Evolutionary conservation across 2,797 vertebrate species (phyloP).

Genomic region (Euphonia xanthogaster): DNA sequence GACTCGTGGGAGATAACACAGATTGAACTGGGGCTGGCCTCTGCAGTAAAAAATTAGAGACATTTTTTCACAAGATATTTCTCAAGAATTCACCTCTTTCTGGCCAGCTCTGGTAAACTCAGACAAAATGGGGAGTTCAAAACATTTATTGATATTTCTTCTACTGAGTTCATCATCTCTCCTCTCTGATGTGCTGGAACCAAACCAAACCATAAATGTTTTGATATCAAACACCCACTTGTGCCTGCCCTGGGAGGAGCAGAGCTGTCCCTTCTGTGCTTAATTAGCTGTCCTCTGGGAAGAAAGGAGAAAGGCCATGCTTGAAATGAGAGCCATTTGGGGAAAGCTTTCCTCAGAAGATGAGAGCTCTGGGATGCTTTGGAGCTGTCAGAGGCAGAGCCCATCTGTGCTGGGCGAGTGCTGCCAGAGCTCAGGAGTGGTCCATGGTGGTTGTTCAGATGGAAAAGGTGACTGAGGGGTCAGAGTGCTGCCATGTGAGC

Average conservation of each 20-base stretch:
- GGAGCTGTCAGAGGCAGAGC: neutral
- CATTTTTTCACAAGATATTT: neutral
- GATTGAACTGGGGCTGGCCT: neutral
- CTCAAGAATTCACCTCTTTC: neutral
- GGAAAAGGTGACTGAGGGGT: neutral
- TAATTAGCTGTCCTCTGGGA: neutral
- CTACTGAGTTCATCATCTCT: neutral
- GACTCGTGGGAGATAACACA: neutral
- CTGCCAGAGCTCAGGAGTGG: neutral
- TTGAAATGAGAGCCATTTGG: neutral
- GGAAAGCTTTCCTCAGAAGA: neutral
- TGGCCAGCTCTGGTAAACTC: neutral
- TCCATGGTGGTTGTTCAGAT: neutral
- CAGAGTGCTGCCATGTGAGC: neutral
- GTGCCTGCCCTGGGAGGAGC: neutral
- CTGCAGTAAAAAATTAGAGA: neutral
- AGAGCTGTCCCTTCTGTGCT: neutral
- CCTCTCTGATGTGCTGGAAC: neutral
- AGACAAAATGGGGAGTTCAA: neutral
- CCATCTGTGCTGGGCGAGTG: neutral
- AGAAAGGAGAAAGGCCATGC: neutral
- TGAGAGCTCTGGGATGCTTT: neutral
- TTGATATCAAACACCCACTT: neutral
- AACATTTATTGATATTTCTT: neutral
- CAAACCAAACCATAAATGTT: neutral